Evolutionary conservation across 2,113 vertebrate genomes (phyloP).

Genomic region (Nansenia antarctica): DNA sequence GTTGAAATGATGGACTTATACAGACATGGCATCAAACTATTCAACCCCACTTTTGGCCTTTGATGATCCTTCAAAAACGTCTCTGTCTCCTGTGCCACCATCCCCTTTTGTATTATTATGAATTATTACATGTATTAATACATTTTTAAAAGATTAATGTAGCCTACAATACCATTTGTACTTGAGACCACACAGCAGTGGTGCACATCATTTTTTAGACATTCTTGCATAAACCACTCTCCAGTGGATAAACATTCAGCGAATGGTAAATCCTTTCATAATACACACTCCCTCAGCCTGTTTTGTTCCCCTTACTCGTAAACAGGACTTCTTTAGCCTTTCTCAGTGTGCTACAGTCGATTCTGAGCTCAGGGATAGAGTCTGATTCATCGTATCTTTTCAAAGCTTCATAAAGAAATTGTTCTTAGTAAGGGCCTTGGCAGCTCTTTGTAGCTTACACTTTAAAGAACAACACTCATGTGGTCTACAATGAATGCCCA

Average conservation of each 20-base stretch:
- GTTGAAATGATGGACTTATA: slow-evolving; percentile 35
- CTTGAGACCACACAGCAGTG: slow-evolving; percentile 27
- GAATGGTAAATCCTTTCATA: slow-evolving; percentile 51
- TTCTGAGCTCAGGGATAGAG: slow-evolving; percentile 62
- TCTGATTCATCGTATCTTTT: slow-evolving; percentile 56
- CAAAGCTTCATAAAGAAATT: slow-evolving; percentile 45
- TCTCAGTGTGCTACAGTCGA: slow-evolving; percentile 54
- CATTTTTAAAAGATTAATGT: too few species aligned
- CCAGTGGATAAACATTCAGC: slow-evolving; percentile 31
- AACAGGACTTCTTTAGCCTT: slow-evolving; percentile 20
- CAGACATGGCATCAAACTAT: slow-evolving; percentile 2
- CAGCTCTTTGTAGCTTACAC: slow-evolving; percentile 53
- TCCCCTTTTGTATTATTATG: background rate
- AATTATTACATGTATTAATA: too few species aligned
- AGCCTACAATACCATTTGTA: background rate
- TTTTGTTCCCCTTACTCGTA: slow-evolving; percentile 54
- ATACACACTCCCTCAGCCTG: slow-evolving; percentile 46
- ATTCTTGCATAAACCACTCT: slow-evolving; percentile 13
- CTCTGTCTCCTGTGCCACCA: background rate
- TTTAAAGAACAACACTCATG: slow-evolving; percentile 35
- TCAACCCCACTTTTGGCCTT: background rate
- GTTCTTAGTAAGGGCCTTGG: slow-evolving; percentile 20
- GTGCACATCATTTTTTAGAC: slow-evolving; percentile 15
- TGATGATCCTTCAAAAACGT: background rate
- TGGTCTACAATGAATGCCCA: slow-evolving; percentile 52